phyloP scores from a whole-genome alignment of 2,797 vertebrate genomes.

The Sebastes vulpes region DNA sequence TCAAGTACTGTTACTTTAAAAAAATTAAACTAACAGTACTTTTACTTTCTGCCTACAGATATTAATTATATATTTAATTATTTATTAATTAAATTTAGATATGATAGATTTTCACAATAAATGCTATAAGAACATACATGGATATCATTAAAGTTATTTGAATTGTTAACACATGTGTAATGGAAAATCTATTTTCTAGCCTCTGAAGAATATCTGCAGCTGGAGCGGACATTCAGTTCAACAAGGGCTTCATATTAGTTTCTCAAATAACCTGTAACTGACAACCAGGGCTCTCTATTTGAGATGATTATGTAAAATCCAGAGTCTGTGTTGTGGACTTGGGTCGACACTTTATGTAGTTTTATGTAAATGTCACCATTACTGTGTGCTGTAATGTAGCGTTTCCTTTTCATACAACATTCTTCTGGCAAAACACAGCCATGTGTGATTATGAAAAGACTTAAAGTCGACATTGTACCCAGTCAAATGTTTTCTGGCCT shows the following conservation, averaged over 20 bases:
- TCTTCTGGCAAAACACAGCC: slow-evolving; percentile 58
- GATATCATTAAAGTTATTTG: neutral
- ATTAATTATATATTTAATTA: too few species aligned
- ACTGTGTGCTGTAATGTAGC: slow-evolving; percentile 53
- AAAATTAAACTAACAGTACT: neutral
- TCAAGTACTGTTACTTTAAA: too few species aligned
- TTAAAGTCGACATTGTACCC: slow-evolving; percentile 42
- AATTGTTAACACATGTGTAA: neutral
- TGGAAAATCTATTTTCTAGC: neutral
- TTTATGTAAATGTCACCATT: slow-evolving; percentile 68
- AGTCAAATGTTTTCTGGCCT: slow-evolving; percentile 73
- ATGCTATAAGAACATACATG: neutral
- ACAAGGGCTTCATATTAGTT: neutral
- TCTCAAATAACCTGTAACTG: neutral
- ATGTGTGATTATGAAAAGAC: slow-evolving; percentile 69
- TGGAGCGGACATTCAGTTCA: neutral
- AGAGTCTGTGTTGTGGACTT: slow-evolving; percentile 16
- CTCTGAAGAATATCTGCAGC: neutral
- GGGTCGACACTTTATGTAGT: slow-evolving; percentile 49
- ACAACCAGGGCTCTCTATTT: neutral
- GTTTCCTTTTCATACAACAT: slow-evolving; percentile 59
- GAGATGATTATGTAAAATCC: slow-evolving; percentile 27
- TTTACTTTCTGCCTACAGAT: neutral
- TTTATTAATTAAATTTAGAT: neutral
- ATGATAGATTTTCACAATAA: neutral